Percentiles rank a stretch among this genome's conserved stretches.
Conservation (phyloP, 1,140 invertebrate species). For the Watersipora subatra region DNA sequence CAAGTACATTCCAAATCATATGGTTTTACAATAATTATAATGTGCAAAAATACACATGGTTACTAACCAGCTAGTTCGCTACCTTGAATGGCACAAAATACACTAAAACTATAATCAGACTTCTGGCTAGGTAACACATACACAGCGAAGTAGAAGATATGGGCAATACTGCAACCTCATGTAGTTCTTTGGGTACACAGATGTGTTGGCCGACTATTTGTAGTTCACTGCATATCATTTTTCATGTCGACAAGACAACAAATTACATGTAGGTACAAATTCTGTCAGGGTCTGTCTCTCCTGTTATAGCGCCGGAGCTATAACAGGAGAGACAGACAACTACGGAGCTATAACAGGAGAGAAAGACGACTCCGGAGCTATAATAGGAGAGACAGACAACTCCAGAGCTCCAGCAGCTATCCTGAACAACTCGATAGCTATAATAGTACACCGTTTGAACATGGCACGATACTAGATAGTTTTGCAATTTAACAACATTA, state of each 20-base stretch:
- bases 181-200: too few relatives aligned
- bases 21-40: too few relatives aligned
- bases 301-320: conserved; percentile 17
- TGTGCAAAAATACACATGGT: too few relatives aligned
- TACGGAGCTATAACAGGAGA: conserved; percentile 3
- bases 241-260: conserved; percentile 13
- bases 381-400: conserved; percentile 2
- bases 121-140: too few relatives aligned
- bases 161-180: too few relatives aligned
- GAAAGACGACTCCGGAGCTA: too few relatives aligned
- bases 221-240: not conserved
- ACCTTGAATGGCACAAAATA: too few relatives aligned
- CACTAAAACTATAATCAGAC: too few relatives aligned
- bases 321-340: not conserved
- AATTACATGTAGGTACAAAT: conserved; percentile 18
- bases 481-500: not conserved
- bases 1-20: too few relatives aligned
- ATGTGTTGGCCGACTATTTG: too few relatives aligned
- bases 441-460: not conserved
- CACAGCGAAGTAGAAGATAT: too few relatives aligned
- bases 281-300: conserved; percentile 15
- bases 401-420: not conserved
- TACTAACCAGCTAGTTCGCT: too few relatives aligned
- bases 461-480: not conserved
- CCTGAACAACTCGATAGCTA: not conserved